Evolutionary conservation across 2,888 invertebrate species (phyloP).

Genomic region (Cosmorhoe ocellata): DNA sequence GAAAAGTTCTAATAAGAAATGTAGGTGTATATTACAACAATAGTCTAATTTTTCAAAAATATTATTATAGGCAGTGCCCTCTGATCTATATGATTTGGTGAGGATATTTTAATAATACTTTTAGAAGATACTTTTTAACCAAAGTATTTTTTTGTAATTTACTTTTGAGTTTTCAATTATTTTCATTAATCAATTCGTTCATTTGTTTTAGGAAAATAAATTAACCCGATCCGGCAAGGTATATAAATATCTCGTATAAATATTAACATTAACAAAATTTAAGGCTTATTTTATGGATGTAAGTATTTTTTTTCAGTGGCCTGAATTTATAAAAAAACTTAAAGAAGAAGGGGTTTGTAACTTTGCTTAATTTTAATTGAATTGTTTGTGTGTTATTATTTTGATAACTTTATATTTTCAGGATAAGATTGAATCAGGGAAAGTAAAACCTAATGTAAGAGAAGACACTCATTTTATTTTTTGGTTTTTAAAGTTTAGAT

Average conservation of each 20-base stretch:
- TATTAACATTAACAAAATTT: too few species aligned
- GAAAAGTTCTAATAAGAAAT: too few species aligned
- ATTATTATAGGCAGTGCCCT: slow-evolving; percentile 9
- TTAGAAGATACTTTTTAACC: too few species aligned
- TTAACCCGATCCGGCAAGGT: slow-evolving; percentile 23
- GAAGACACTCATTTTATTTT: background rate
- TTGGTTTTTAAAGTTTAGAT: too few species aligned
- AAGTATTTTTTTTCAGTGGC: slow-evolving; percentile 19
- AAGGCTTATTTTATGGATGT: too few species aligned
- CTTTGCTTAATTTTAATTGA: too few species aligned
- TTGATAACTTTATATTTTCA: background rate
- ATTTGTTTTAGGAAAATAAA: slow-evolving; percentile 20
- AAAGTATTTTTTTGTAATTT: background rate
- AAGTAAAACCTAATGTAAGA: slow-evolving; percentile 2
- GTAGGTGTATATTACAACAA: too few species aligned
- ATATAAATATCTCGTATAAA: background rate
- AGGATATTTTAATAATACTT: background rate
- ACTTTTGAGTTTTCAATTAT: background rate
- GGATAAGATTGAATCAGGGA: background rate
- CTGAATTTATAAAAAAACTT: slow-evolving; percentile 22
- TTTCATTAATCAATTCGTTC: too few species aligned
- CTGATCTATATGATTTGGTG: slow-evolving; percentile 17
- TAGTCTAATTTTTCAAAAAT: background rate
- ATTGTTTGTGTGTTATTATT: too few species aligned
- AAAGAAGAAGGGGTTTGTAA: slow-evolving; percentile 13